Conservation (phyloP, 2,888 invertebrate genomes). For the Sclerodermus sp. region DNA sequence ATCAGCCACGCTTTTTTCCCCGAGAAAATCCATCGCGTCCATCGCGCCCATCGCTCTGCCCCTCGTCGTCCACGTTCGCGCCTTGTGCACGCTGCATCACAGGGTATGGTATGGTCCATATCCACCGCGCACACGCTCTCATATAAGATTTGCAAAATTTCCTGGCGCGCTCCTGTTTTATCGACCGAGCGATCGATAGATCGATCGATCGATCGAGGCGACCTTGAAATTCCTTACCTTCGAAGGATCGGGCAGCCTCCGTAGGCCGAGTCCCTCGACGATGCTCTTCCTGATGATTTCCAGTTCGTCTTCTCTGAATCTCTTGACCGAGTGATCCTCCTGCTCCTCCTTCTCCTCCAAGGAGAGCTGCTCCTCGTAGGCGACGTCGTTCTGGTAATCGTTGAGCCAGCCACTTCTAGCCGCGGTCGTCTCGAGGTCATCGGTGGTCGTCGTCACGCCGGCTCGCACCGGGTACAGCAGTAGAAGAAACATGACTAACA, state of each 20-base stretch:
- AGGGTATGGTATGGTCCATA: too few species aligned
- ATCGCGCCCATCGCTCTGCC: too few species aligned
- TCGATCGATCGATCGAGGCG: too few species aligned
- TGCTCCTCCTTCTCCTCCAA: conserved; percentile 17
- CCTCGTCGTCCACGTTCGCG: too few species aligned
- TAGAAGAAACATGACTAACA: conserved; percentile 19
- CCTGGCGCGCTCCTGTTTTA: too few species aligned
- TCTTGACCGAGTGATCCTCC: conserved; percentile 2
- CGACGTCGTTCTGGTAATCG: not conserved
- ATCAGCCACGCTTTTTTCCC: too few species aligned
- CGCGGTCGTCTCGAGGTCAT: not conserved
- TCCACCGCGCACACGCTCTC: too few species aligned
- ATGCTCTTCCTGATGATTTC: conserved; percentile 51
- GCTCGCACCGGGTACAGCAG: conserved; percentile 15
- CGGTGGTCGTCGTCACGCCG: too few species aligned
- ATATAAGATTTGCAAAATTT: too few species aligned
- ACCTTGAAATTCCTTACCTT: conserved; percentile 46
- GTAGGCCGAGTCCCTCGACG: conserved; percentile 50
- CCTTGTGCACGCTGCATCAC: too few species aligned
- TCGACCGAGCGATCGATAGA: too few species aligned
- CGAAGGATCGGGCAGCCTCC: conserved; percentile 51
- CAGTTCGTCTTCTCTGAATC: conserved; percentile 39
- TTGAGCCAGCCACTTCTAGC: not conserved
- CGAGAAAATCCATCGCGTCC: too few species aligned
- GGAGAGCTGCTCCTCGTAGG: not conserved